Percentiles rank a stretch among this genome's conserved stretches.
Conservation (phyloP, 2,888 invertebrate species). For the Odontothrips loti region DNA sequence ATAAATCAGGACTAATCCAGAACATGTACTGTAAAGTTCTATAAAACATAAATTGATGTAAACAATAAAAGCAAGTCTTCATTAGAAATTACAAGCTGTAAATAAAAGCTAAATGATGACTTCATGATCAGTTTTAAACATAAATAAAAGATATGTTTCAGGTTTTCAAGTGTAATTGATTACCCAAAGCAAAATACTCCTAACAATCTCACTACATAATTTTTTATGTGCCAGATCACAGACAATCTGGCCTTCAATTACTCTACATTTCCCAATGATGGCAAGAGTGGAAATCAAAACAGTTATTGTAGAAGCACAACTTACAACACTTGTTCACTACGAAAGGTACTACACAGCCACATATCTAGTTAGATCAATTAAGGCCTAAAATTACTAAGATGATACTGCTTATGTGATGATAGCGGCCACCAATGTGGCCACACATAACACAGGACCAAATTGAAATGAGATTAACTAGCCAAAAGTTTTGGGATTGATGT, state of each 20-base stretch:
- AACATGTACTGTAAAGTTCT: not conserved
- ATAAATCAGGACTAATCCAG: not conserved
- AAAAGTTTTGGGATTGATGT: too few relatives aligned
- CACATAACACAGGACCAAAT: too few relatives aligned
- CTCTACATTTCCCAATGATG: not conserved
- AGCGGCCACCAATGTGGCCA: not conserved
- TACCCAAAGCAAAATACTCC: not conserved
- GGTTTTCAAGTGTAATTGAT: not conserved
- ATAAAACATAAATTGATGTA: not conserved
- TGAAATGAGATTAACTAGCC: too few relatives aligned
- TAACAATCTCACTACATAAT: not conserved
- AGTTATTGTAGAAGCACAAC: not conserved
- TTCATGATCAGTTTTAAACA: not conserved
- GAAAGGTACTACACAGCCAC: constrained; percentile 18
- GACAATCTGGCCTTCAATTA: not conserved
- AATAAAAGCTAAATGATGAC: not conserved
- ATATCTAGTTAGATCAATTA: not conserved
- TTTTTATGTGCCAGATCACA: not conserved
- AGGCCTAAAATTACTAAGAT: constrained; percentile 2
- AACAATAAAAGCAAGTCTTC: not conserved
- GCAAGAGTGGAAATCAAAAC: constrained; percentile 1
- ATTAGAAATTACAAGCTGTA: not conserved
- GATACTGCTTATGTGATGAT: not conserved
- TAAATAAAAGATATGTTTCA: constrained; percentile 8
- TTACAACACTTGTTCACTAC: not conserved